phyloP scores from a whole-genome alignment of 2,888 invertebrate species.

The Lasioglossum zephyrum region DNA sequence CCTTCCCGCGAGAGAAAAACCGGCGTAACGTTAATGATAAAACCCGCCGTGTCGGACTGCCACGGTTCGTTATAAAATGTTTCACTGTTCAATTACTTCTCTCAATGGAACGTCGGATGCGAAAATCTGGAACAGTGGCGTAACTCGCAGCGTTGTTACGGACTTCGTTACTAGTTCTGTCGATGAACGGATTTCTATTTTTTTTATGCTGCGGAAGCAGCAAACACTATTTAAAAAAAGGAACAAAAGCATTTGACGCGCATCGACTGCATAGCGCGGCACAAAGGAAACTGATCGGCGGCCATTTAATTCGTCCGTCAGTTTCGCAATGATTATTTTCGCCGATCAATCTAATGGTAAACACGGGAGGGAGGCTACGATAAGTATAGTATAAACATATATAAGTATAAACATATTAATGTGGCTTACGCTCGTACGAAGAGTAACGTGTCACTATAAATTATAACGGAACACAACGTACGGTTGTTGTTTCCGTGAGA shows the following conservation, averaged over 20 bases:
- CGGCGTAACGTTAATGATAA: conserved; percentile 11
- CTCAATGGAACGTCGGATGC: not conserved
- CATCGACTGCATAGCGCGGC: not conserved
- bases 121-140: not conserved
- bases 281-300: not conserved
- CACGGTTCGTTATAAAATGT: conserved; percentile 8
- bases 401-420: no score
- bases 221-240: not conserved
- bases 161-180: not conserved
- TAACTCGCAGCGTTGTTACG: conserved; percentile 22
- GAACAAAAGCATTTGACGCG: not conserved
- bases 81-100: conserved; percentile 9
- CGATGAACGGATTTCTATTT: conserved; percentile 2
- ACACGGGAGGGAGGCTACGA: not conserved
- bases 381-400: no score
- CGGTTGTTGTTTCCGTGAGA: conserved; percentile 21
- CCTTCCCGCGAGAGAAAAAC: not conserved
- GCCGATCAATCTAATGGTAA: not conserved
- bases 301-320: not conserved
- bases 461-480: conserved; percentile 12
- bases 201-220: not conserved
- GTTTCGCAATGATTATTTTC: not conserved
- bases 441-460: not conserved
- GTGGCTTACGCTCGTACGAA: no score
- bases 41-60: not conserved